phyloP scores from a whole-genome alignment of 2,888 invertebrate genomes.

The Cerceris ruficornis region DNA sequence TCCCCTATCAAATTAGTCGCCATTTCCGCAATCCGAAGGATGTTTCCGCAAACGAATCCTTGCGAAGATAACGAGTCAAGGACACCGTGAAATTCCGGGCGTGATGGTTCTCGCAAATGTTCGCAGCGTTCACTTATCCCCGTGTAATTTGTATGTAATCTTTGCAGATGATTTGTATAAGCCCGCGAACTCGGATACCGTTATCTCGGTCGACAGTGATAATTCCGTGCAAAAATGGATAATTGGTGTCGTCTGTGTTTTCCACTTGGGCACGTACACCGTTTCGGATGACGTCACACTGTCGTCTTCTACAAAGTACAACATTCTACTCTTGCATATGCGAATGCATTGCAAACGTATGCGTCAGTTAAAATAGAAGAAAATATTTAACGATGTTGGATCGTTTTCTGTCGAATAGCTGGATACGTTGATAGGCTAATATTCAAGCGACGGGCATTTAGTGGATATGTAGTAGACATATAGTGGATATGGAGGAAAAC shows the following conservation, averaged over 20 bases:
- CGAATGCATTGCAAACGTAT: slow-evolving; percentile 13
- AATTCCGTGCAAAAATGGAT: slow-evolving; percentile 80
- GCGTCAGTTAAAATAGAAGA: not conserved
- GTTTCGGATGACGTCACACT: slow-evolving; percentile 72
- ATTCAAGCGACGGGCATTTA: too few relatives aligned
- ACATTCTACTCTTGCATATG: slow-evolving; percentile 49
- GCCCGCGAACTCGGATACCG: slow-evolving; percentile 47
- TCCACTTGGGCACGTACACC: slow-evolving; percentile 75
- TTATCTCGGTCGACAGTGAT: slow-evolving; percentile 72
- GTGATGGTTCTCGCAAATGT: slow-evolving; percentile 27
- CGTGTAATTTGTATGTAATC: slow-evolving; percentile 58
- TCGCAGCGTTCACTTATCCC: slow-evolving; percentile 31
- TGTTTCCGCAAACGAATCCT: not conserved
- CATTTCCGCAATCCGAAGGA: not conserved
- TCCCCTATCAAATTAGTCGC: not conserved
- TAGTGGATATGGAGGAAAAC: too few relatives aligned
- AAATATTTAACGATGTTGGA: not conserved
- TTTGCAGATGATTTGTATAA: slow-evolving; percentile 59
- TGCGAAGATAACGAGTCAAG: slow-evolving; percentile 39
- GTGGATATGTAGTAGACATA: too few relatives aligned
- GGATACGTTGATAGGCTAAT: too few relatives aligned
- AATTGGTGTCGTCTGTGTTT: slow-evolving; percentile 74
- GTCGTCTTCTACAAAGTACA: slow-evolving; percentile 62
- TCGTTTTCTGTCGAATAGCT: too few relatives aligned
- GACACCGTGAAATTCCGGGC: slow-evolving; percentile 39